A percentile compares a stretch with the other conserved stretches of the same genome.
Conservation (phyloP, 35 echinoderm and acorn worm genomes). For the Hemicentrotus pulcherrimus region DNA sequence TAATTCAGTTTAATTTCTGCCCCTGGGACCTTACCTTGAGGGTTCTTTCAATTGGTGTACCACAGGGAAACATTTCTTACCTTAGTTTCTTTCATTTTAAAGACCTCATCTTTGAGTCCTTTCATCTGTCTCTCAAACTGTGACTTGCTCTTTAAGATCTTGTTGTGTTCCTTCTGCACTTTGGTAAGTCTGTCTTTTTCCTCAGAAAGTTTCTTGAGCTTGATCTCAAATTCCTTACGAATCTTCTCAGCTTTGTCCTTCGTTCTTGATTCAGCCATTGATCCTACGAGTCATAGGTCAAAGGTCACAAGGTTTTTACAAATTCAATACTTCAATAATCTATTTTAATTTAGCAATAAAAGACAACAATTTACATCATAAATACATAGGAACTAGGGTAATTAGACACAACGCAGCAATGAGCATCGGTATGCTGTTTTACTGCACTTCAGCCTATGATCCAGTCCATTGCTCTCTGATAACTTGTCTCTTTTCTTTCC, state of each 20-base stretch:
- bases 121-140: slow-evolving; percentile 95
- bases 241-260: slow-evolving; percentile 95
- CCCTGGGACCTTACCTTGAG: neutral
- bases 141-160: slow-evolving; percentile 81
- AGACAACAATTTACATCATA: no score
- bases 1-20: slow-evolving; percentile 77
- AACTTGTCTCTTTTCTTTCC: neutral
- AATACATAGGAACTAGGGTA: no score
- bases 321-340: no score
- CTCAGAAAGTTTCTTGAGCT: slow-evolving; percentile 83
- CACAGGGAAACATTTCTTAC: slow-evolving; percentile 39
- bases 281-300: slow-evolving; percentile 51
- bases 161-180: slow-evolving; percentile 83
- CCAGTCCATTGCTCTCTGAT: neutral
- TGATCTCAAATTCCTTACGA: slow-evolving; percentile 91
- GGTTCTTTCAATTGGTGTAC: no score
- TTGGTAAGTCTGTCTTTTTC: slow-evolving; percentile 79
- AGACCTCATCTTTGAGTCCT: slow-evolving; percentile 64
- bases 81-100: slow-evolving; percentile 86
- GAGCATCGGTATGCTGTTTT: no score
- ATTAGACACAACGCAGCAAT: no score
- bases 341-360: no score
- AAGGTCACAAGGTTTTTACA: neutral
- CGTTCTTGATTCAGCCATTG: slow-evolving; percentile 85
- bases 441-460: neutral